phyloP scores from a whole-genome alignment of 2,888 invertebrate genomes.

The Adelognathus sp. region DNA sequence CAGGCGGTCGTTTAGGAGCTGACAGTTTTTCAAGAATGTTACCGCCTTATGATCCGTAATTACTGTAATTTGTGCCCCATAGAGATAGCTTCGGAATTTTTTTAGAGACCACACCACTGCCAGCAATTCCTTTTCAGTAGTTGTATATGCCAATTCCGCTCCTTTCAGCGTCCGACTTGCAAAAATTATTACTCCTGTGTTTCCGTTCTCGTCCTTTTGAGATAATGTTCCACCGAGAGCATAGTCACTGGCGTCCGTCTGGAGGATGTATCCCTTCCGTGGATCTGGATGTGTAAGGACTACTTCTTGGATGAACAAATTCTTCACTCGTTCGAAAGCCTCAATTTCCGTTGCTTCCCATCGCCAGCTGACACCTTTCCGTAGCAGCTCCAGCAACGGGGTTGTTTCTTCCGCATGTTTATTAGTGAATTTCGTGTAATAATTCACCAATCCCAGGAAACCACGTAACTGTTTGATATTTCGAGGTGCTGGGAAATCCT shows the following conservation, averaged over 20 bases:
- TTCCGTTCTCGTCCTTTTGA: slow-evolving; percentile 21
- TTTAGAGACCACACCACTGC: background rate
- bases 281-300: slow-evolving; percentile 10
- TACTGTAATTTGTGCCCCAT: background rate
- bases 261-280: slow-evolving; percentile 41
- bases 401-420: background rate
- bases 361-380: slow-evolving; percentile 27
- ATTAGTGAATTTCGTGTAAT: slow-evolving; percentile 16
- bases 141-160: slow-evolving; percentile 4
- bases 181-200: slow-evolving; percentile 59
- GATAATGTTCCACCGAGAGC: slow-evolving; percentile 38
- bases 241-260: slow-evolving; percentile 56
- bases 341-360: slow-evolving; percentile 27
- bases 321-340: slow-evolving; percentile 35
- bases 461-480: slow-evolving; percentile 59
- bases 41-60: background rate
- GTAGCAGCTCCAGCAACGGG: slow-evolving; percentile 29
- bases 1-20: background rate
- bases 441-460: slow-evolving; percentile 61
- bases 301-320: slow-evolving; percentile 1
- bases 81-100: background rate
- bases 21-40: background rate
- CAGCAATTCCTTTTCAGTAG: slow-evolving; percentile 11
- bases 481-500: slow-evolving; percentile 59
- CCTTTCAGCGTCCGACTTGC: slow-evolving; percentile 62